Conservation (phyloP, 2,797 vertebrate genomes). For the Brachymystax lenok region DNA sequence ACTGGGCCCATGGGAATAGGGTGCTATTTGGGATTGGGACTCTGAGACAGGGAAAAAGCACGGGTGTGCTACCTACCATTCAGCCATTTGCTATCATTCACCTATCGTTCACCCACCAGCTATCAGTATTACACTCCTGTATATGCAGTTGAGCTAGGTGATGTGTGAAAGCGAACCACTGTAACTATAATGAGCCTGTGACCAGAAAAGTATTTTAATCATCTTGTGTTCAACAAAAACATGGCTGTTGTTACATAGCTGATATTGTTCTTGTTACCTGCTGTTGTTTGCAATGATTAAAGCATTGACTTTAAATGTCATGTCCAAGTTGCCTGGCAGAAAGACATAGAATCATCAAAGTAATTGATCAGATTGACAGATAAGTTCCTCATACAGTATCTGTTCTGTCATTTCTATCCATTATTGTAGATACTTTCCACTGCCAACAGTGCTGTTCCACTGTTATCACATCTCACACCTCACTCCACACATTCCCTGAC, state of each 20-base stretch:
- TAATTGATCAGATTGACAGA: background rate
- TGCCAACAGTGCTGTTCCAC: too few relatives aligned
- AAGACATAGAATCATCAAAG: background rate
- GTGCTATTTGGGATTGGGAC: background rate
- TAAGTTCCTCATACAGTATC: too few relatives aligned
- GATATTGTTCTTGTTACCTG: too few relatives aligned
- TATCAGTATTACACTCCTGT: background rate
- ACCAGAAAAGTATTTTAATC: background rate
- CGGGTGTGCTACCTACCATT: background rate
- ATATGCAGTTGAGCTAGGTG: background rate
- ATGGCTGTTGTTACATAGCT: background rate
- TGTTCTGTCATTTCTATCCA: too few relatives aligned
- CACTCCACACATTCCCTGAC: too few relatives aligned
- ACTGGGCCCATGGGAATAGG: background rate
- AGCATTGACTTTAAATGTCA: too few relatives aligned
- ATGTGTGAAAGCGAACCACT: background rate
- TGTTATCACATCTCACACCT: too few relatives aligned
- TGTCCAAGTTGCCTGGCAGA: background rate
- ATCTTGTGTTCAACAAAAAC: background rate
- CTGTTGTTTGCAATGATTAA: too few relatives aligned
- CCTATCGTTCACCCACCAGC: background rate
- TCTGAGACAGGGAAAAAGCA: background rate
- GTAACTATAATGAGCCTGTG: background rate
- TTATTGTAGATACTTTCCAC: too few relatives aligned
- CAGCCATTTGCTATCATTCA: background rate